A percentile compares a stretch with the other conserved stretches of the same genome.
These are phyloP conservation scores for Drosophila saltans DNA, from an alignment of 1,140 invertebrate species.

Conservation along the genomic window DNA sequence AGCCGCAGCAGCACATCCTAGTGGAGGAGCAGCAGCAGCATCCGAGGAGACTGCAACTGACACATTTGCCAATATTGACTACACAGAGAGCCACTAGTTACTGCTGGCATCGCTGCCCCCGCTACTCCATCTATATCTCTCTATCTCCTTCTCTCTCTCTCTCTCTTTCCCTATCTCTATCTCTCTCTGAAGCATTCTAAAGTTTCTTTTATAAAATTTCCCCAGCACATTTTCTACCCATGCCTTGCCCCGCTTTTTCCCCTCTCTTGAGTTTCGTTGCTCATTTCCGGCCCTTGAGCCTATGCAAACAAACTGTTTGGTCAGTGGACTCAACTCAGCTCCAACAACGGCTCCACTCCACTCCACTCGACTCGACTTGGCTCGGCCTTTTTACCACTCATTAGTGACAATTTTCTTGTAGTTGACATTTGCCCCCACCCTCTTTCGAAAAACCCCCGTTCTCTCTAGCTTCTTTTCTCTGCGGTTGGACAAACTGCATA, in stretches of 20 bases:
- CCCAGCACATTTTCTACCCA: neutral
- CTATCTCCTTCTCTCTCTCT: neutral
- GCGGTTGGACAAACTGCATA: slow-evolving; percentile 35
- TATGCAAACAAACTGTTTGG: slow-evolving; percentile 61
- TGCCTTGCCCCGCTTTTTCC: neutral
- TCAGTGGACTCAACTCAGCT: slow-evolving; percentile 38
- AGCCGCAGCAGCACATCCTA: slow-evolving; percentile 47
- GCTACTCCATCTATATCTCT: too few species aligned
- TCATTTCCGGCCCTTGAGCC: slow-evolving; percentile 48
- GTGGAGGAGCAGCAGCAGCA: neutral
- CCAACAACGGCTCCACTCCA: slow-evolving; percentile 5
- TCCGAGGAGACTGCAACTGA: slow-evolving; percentile 60
- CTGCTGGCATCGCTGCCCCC: neutral
- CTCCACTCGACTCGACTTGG: slow-evolving; percentile 25
- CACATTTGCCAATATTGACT: slow-evolving; percentile 80
- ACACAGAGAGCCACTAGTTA: slow-evolving; percentile 37
- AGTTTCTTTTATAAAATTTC: slow-evolving; percentile 30
- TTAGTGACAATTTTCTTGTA: slow-evolving; percentile 82
- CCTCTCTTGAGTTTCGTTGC: slow-evolving; percentile 21
- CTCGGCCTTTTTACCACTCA: slow-evolving; percentile 78
- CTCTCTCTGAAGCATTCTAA: neutral
- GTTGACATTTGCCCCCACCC: slow-evolving; percentile 71
- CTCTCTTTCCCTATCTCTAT: slow-evolving; percentile 5
- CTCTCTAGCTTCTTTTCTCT: slow-evolving; percentile 2
- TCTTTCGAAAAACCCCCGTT: neutral